A percentile compares a stretch with the other conserved stretches of the same genome.
Evolutionary conservation across 1,140 invertebrate species (phyloP).

Genomic region (Listronotus bonariensis): DNA sequence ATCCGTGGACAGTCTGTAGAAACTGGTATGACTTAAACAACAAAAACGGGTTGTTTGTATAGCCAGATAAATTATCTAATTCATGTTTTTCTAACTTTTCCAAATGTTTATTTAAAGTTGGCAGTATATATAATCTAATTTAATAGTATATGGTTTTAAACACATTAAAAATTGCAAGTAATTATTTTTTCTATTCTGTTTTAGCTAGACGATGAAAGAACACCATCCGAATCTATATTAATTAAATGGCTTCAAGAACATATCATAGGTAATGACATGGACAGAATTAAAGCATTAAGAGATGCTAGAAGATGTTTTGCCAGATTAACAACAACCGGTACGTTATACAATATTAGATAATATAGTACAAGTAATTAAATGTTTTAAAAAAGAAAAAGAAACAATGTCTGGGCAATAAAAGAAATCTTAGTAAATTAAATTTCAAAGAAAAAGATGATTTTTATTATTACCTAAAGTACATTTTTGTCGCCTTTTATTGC

Average conservation of each 20-base stretch:
- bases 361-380: no score
- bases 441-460: no score
- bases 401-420: no score
- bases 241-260: conserved; percentile 50
- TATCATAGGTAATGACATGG: conserved; percentile 40
- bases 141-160: neutral
- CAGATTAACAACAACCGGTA: conserved; percentile 45
- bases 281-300: conserved; percentile 44
- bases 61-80: no score
- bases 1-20: no score
- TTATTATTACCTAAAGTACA: no score
- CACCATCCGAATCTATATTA: conserved; percentile 48
- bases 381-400: no score
- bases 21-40: neutral
- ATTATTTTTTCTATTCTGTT: no score
- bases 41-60: no score
- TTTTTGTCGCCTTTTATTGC: no score
- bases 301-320: conserved; percentile 48
- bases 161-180: conserved; percentile 8
- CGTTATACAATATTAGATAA: neutral
- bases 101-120: neutral
- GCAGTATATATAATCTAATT: conserved; percentile 6
- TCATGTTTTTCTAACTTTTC: no score
- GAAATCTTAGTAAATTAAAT: no score
- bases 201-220: conserved; percentile 46